A percentile compares a stretch with the other conserved stretches of the same genome.
phyloP scores from a whole-genome alignment of 1,140 invertebrate species.

The Magallana gigas region DNA sequence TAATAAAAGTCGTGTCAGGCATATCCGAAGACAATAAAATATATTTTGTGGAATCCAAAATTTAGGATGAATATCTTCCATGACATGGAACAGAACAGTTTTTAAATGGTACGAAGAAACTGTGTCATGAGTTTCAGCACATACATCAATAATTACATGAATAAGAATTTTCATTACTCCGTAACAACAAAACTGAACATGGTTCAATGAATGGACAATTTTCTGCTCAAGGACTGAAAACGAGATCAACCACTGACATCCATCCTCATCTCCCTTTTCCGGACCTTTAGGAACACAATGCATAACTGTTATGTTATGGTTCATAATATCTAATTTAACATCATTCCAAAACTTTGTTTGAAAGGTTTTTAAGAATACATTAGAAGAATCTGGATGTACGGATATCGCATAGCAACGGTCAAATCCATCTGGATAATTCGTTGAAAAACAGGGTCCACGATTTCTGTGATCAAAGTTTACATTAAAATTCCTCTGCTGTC shows the following conservation, averaged over 20 bases:
- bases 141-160: neutral
- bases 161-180: neutral
- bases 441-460: too few relatives aligned
- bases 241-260: neutral
- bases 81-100: neutral
- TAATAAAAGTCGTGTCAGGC: neutral
- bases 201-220: neutral
- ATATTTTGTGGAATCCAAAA: constrained; percentile 8
- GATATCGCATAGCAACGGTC: neutral
- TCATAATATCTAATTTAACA: neutral
- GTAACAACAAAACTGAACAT: constrained; percentile 4
- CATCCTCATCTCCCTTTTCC: neutral
- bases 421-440: neutral
- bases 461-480: neutral
- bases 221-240: neutral
- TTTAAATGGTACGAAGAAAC: neutral
- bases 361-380: neutral
- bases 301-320: neutral
- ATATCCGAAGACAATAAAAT: neutral
- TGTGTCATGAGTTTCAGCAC: neutral
- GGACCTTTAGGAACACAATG: constrained; percentile 3
- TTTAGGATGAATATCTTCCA: neutral
- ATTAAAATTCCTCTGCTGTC: neutral
- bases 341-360: neutral
- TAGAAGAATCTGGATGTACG: neutral